Conservation (phyloP, 2,797 vertebrate species). For the Rhynchotus rufescens region DNA sequence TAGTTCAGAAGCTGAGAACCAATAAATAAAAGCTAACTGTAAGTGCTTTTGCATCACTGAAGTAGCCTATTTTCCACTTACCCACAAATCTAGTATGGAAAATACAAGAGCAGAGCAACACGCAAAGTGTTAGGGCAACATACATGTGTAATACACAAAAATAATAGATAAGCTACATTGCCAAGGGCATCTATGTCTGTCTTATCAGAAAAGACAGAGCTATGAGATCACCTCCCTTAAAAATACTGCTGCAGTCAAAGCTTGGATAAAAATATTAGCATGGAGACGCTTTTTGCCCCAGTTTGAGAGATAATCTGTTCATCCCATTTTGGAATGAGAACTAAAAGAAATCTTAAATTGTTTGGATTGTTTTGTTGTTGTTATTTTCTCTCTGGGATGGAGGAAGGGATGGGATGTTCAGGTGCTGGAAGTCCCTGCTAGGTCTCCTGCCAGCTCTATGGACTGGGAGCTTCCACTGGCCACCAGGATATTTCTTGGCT, state of each 20-base stretch:
- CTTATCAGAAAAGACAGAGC: background rate
- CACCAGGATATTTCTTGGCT: background rate
- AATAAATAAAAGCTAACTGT: background rate
- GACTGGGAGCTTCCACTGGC: background rate
- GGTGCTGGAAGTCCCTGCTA: background rate
- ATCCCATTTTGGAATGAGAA: background rate
- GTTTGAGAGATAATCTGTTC: background rate
- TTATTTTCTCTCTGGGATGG: too few species aligned
- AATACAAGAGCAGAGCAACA: background rate
- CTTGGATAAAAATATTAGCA: background rate
- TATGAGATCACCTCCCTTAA: background rate
- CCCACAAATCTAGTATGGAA: background rate
- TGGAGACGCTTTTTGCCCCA: background rate
- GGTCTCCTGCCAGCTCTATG: background rate
- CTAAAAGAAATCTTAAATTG: background rate
- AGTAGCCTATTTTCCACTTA: background rate
- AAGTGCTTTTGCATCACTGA: background rate
- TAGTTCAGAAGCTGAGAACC: background rate
- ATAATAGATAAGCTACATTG: background rate
- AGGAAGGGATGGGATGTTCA: background rate
- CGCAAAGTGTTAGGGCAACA: background rate
- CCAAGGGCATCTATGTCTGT: background rate
- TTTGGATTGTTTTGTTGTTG: background rate
- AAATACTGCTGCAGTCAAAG: background rate
- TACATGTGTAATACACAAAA: background rate